These are phyloP conservation scores for Hyposoter dolosus DNA, from an alignment of 2,888 invertebrate species.

Conservation along the genomic window DNA sequence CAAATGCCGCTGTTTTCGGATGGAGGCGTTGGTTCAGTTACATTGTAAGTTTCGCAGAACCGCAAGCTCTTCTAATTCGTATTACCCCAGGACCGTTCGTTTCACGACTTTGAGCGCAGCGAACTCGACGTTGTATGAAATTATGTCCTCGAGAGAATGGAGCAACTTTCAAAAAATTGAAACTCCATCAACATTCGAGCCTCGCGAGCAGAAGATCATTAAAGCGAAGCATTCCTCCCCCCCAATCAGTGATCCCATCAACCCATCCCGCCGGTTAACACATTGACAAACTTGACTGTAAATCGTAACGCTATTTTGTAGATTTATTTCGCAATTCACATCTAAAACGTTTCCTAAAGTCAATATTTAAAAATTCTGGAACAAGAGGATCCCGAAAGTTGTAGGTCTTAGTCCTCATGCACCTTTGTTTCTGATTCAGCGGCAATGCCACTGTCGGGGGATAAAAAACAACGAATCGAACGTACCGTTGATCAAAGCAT, in stretches of 20 bases:
- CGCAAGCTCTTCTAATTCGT: not conserved
- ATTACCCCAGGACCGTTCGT: not conserved
- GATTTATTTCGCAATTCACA: not conserved
- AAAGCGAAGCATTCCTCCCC: not conserved
- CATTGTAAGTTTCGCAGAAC: not conserved
- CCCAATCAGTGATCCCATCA: not conserved
- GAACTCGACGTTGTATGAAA: not conserved
- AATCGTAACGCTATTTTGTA: too few relatives aligned
- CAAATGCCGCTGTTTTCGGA: not conserved
- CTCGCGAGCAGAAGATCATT: not conserved
- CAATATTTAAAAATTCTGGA: not conserved
- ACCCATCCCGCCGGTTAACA: not conserved
- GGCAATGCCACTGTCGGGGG: not conserved
- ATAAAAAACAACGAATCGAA: not conserved
- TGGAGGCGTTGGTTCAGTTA: not conserved
- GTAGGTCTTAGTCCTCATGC: not conserved
- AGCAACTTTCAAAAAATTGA: not conserved
- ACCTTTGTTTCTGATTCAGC: not conserved
- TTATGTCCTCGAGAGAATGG: not conserved
- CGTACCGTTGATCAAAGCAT: not conserved
- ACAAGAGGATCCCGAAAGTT: not conserved
- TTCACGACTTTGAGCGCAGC: not conserved
- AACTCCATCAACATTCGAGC: not conserved
- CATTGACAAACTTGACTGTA: not conserved
- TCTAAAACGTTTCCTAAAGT: not conserved